These are phyloP conservation scores for Gila robusta DNA, from an alignment of 2,797 vertebrate genomes.

Conservation along the genomic window DNA sequence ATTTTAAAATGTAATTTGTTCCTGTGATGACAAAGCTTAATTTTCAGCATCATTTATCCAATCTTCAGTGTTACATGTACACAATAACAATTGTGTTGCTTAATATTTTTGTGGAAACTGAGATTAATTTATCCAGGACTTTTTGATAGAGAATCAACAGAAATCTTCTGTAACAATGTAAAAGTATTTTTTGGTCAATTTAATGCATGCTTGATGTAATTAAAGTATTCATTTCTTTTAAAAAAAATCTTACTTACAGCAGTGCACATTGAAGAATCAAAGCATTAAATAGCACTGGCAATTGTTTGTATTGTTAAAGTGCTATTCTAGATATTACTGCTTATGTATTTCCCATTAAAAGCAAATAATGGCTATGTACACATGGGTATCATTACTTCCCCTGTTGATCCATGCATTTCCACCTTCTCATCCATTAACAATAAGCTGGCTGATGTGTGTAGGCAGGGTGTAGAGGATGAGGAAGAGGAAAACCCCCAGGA, in stretches of 20 bases:
- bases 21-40: background rate
- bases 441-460: slow-evolving; percentile 86
- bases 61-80: background rate
- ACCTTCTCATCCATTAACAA: slow-evolving; percentile 80
- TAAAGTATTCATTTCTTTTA: background rate
- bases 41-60: background rate
- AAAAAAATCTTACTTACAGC: background rate
- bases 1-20: background rate
- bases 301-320: slow-evolving; percentile 4
- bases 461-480: slow-evolving; percentile 91
- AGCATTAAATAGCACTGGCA: background rate
- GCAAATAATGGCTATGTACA: background rate
- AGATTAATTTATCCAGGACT: background rate
- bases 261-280: background rate
- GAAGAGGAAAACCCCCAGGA: slow-evolving; percentile 85
- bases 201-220: background rate
- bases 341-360: background rate
- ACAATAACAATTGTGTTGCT: background rate
- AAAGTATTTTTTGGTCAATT: background rate
- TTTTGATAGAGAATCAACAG: background rate
- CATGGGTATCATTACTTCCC: background rate
- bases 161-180: background rate
- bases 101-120: background rate
- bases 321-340: background rate
- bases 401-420: background rate